Conservation (phyloP, 2,113 vertebrate species). For the Motacilla alba region DNA sequence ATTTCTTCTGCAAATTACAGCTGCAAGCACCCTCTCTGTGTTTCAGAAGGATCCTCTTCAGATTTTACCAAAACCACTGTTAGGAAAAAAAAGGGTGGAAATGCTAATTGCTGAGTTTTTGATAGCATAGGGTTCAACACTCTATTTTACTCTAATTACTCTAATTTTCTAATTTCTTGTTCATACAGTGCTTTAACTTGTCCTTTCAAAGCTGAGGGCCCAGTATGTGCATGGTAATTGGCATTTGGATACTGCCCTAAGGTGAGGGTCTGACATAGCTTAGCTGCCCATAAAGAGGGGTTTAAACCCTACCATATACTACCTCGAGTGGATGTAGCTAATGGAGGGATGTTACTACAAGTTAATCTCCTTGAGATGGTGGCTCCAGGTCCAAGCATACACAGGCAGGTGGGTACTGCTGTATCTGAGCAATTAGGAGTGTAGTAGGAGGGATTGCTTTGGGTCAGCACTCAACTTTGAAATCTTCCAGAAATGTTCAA, state of each 20-base stretch:
- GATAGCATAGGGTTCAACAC: neutral
- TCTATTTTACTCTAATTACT: neutral
- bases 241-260: neutral
- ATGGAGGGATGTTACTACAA: neutral
- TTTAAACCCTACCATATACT: rapidly evolving
- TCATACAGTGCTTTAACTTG: neutral
- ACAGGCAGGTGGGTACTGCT: rapidly evolving
- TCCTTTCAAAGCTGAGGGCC: neutral
- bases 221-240: rapidly evolving
- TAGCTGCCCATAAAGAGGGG: neutral
- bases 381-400: neutral
- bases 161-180: neutral
- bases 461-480: neutral
- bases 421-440: neutral
- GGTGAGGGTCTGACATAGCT: neutral
- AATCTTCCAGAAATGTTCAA: neutral
- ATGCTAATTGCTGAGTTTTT: neutral
- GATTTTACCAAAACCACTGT: neutral
- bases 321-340: neutral
- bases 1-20: neutral
- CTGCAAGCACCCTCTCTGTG: neutral
- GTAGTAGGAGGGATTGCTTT: neutral
- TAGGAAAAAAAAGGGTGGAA: rapidly evolving
- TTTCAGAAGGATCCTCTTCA: neutral
- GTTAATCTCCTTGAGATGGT: neutral